phyloP scores from a whole-genome alignment of 2,797 vertebrate species.

The Sebastes hubbsi region DNA sequence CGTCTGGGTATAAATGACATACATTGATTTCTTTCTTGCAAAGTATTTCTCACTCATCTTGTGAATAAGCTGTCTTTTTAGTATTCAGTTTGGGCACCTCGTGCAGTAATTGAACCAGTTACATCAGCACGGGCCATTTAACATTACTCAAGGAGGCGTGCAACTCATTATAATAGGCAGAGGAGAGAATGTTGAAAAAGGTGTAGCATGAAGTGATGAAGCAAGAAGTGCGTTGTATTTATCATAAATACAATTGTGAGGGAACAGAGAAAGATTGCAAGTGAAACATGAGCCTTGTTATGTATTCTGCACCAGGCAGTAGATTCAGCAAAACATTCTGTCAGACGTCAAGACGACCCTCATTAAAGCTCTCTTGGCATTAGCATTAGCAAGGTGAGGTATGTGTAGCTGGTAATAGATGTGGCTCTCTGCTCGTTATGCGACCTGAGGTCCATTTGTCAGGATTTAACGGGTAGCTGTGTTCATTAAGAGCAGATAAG shows the following conservation, averaged over 20 bases:
- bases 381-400: slow-evolving; percentile 44
- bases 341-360: slow-evolving; percentile 25
- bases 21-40: slow-evolving; percentile 53
- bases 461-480: slow-evolving; percentile 47
- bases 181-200: slow-evolving; percentile 1
- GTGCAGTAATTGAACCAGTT: slow-evolving; percentile 55
- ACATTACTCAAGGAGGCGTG: slow-evolving; percentile 41
- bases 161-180: slow-evolving; percentile 37
- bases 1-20: slow-evolving; percentile 47
- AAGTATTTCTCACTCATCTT: slow-evolving; percentile 38
- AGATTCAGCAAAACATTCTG: slow-evolving; percentile 1
- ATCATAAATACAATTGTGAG: slow-evolving; percentile 1
- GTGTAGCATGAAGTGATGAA: background rate
- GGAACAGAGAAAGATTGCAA: background rate
- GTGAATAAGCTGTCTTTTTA: slow-evolving; percentile 43
- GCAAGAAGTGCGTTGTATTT: slow-evolving; percentile 11
- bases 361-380: slow-evolving; percentile 45
- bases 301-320: slow-evolving; percentile 24
- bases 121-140: slow-evolving; percentile 56
- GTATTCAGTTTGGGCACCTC: slow-evolving; percentile 41
- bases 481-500: slow-evolving; percentile 62
- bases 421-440: slow-evolving; percentile 27
- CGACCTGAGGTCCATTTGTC: slow-evolving; percentile 41
- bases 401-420: slow-evolving; percentile 17
- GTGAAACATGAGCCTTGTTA: slow-evolving; percentile 18